phyloP scores from a whole-genome alignment of 2,797 vertebrate genomes.

The Microhierax caerulescens region DNA sequence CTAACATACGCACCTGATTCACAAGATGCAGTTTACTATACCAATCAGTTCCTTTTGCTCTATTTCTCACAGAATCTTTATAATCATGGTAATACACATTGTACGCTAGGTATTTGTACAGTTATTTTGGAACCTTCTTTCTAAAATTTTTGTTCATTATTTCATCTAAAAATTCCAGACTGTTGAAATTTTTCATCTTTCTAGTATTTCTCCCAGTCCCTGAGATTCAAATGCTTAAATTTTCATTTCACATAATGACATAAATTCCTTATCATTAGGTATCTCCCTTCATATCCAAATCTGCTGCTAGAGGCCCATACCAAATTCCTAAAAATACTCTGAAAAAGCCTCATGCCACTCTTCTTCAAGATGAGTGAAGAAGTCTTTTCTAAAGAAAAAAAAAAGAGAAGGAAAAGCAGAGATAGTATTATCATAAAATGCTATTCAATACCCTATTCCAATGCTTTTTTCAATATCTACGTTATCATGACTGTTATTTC shows the following conservation, averaged over 20 bases:
- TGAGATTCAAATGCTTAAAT: background rate
- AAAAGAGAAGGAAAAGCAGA: background rate
- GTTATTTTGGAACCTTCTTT: background rate
- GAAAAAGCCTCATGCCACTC: background rate
- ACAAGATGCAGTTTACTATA: background rate
- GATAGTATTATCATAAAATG: background rate
- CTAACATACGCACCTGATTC: background rate
- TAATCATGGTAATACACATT: background rate
- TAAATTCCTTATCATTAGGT: background rate
- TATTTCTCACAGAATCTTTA: background rate
- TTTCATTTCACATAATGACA: background rate
- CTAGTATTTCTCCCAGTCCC: background rate
- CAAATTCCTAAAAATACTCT: background rate
- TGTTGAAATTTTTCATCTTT: background rate
- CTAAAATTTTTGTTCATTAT: background rate
- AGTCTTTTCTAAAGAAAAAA: background rate
- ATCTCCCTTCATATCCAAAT: background rate
- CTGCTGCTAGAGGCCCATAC: background rate
- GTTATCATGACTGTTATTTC: background rate
- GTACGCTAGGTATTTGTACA: background rate
- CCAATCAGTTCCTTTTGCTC: background rate
- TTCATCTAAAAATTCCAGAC: background rate
- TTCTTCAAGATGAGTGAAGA: background rate
- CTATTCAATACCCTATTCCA: background rate
- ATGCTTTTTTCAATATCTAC: background rate